phyloP scores from a whole-genome alignment of 2,888 invertebrate species.

The Heliconius erato region DNA sequence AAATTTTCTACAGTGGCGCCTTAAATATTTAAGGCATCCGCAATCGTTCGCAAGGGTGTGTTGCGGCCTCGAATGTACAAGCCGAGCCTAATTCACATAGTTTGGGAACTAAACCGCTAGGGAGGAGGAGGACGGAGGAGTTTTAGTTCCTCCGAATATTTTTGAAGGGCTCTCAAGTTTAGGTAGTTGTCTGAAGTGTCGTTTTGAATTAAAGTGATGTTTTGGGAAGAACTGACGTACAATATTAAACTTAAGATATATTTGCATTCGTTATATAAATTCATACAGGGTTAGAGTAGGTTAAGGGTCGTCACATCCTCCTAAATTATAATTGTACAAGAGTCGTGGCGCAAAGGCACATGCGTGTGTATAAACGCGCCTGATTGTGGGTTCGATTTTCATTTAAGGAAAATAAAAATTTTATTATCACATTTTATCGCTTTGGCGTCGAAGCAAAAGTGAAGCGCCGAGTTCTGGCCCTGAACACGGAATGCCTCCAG shows the following conservation, averaged over 20 bases:
- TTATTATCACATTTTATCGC: background rate
- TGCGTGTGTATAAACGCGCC: background rate
- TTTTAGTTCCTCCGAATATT: background rate
- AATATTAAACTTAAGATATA: too few relatives aligned
- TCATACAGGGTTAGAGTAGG: too few relatives aligned
- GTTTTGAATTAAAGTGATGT: background rate
- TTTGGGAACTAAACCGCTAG: background rate
- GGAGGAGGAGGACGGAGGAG: background rate
- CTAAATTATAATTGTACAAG: background rate
- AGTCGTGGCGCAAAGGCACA: background rate
- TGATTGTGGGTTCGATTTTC: background rate
- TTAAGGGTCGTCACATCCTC: too few relatives aligned
- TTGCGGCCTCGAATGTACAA: background rate
- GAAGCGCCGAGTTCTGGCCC: background rate
- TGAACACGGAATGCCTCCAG: background rate
- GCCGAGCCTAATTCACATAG: conserved; percentile 9
- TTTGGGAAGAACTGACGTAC: too few relatives aligned
- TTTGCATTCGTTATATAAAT: too few relatives aligned
- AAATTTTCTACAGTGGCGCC: conserved; percentile 27
- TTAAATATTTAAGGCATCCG: conserved; percentile 43
- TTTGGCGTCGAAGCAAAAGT: background rate
- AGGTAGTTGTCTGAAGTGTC: background rate
- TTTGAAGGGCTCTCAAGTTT: background rate
- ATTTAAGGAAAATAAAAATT: too few relatives aligned
- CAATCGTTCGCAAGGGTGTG: conserved; percentile 32